Conservation (phyloP, 2,113 vertebrate species). For the Zosterops hypoxanthus region DNA sequence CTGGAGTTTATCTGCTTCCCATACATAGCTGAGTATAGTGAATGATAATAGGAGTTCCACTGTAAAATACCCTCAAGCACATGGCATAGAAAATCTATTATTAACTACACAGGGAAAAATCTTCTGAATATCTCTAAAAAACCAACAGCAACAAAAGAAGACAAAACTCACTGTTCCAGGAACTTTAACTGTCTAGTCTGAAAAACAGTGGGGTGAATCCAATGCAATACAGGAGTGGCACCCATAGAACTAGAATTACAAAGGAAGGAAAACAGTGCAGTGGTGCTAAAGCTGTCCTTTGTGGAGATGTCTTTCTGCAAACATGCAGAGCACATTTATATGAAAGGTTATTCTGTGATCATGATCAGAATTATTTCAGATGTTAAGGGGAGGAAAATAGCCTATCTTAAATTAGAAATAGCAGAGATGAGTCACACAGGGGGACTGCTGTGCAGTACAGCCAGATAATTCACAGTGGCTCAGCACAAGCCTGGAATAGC, state of each 20-base stretch:
- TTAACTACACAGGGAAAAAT: neutral
- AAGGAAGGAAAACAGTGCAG: neutral
- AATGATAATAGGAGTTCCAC: neutral
- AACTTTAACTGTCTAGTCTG: neutral
- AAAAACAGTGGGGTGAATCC: neutral
- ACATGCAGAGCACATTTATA: neutral
- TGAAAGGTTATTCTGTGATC: neutral
- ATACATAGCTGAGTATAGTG: neutral
- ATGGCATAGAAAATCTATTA: neutral
- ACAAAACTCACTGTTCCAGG: neutral
- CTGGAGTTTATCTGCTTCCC: neutral
- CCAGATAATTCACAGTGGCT: neutral
- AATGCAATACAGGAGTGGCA: rapidly evolving
- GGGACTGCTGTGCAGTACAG: neutral
- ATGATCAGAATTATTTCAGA: conserved; percentile 1
- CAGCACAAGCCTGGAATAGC: neutral
- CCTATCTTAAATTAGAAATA: conserved; percentile 16
- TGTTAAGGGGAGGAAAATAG: neutral
- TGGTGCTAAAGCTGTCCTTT: neutral
- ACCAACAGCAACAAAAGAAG: neutral
- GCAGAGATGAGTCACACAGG: neutral
- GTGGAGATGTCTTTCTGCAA: neutral
- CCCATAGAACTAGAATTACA: neutral
- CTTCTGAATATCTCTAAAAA: neutral
- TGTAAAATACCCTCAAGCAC: neutral